These are phyloP conservation scores for Neostethus bicornis DNA, from an alignment of 2,797 vertebrate species.

Conservation along the genomic window DNA sequence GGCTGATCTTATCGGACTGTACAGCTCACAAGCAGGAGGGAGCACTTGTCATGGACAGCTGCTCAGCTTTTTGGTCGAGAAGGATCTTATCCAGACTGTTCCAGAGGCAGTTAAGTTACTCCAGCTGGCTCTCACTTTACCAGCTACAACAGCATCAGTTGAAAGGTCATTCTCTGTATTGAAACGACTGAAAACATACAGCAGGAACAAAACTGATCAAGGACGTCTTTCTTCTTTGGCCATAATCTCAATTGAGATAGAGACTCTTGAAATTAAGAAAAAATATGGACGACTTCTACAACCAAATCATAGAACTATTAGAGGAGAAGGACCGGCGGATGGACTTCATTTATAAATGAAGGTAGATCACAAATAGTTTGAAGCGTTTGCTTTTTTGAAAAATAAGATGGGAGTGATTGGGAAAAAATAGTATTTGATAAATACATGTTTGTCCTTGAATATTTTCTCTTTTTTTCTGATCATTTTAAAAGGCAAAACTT, in stretches of 20 bases:
- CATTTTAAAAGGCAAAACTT: too few species aligned
- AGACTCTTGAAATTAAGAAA: neutral
- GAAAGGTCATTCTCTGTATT: neutral
- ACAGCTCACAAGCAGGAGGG: neutral
- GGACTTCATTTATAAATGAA: too few species aligned
- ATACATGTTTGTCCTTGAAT: too few species aligned
- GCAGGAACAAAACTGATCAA: neutral
- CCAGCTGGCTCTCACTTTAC: constrained; percentile 3
- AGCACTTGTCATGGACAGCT: neutral
- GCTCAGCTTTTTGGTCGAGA: constrained; percentile 6
- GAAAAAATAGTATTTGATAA: too few species aligned
- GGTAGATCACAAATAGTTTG: too few species aligned
- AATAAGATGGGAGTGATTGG: too few species aligned
- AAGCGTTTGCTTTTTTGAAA: too few species aligned
- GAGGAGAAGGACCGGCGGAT: too few species aligned
- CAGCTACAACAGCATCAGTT: neutral
- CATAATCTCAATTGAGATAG: too few species aligned
- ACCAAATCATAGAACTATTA: neutral
- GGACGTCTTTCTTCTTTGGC: neutral
- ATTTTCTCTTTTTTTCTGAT: too few species aligned
- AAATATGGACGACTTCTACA: neutral
- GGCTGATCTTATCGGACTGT: neutral
- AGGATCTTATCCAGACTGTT: accelerated
- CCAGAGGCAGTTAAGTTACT: neutral
- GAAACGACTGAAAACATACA: neutral